Evolutionary conservation across 2,888 invertebrate genomes (phyloP).

Genomic region (Holacanthella duospinosa): DNA sequence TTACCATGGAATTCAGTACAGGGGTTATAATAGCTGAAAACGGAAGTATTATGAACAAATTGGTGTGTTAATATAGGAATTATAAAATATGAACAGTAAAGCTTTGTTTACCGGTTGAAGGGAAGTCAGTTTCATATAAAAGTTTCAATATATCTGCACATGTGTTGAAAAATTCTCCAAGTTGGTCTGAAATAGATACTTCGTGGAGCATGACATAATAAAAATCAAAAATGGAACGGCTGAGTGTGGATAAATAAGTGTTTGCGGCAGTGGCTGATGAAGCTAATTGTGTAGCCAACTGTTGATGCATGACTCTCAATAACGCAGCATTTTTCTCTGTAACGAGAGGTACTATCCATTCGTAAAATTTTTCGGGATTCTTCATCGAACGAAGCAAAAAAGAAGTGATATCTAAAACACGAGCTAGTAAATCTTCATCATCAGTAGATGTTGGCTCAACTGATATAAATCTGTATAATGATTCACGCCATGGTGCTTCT

Average conservation of each 20-base stretch:
- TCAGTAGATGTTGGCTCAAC: slow-evolving; percentile 55
- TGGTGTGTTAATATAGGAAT: too few relatives aligned
- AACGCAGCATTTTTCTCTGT: slow-evolving; percentile 25
- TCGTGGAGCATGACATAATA: slow-evolving; percentile 20
- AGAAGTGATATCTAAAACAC: slow-evolving; percentile 41
- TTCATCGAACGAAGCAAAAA: slow-evolving; percentile 22
- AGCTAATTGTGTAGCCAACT: slow-evolving; percentile 12
- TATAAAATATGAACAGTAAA: too few relatives aligned
- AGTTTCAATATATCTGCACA: slow-evolving; percentile 19
- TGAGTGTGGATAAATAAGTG: slow-evolving; percentile 22
- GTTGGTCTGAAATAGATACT: slow-evolving; percentile 4
- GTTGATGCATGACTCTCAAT: slow-evolving; percentile 18
- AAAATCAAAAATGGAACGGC: slow-evolving; percentile 26
- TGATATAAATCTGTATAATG: slow-evolving; percentile 51
- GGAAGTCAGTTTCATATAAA: slow-evolving; percentile 16
- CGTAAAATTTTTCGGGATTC: slow-evolving; percentile 11
- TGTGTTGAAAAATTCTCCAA: slow-evolving; percentile 24
- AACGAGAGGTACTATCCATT: slow-evolving; percentile 30
- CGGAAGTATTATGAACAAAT: too few relatives aligned
- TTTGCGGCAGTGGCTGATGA: slow-evolving; percentile 18
- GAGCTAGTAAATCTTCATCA: slow-evolving; percentile 51
- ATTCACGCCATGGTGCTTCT: slow-evolving; percentile 51
- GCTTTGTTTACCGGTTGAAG: slow-evolving; percentile 4
- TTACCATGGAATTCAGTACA: slow-evolving; percentile 10
- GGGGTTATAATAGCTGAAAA: background rate